Base-by-base conservation (phyloP, 2,113 vertebrate genomes). In the Otis tarda region DNA sequence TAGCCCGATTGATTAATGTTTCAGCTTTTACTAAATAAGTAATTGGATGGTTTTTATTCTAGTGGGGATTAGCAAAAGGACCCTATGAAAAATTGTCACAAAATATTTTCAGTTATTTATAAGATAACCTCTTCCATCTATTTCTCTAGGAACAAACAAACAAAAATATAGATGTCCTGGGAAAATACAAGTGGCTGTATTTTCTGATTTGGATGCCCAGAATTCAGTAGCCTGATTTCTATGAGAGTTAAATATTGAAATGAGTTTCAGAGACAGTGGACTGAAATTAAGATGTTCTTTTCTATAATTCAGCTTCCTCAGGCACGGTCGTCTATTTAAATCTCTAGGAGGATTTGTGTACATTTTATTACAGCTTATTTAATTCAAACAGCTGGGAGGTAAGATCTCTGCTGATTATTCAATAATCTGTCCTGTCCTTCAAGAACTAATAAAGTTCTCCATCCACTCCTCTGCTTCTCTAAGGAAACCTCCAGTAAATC, bases 251-350 rank as follows among this genome's bases (percentile, higher is more conserved):
- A 78, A 47, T 81, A 83, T 63, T 79, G 23, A 95, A 93, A 80
- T n/a, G 6, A 70, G 16, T 73, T 90, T 90, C 77, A 78, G 55
- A 86, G 59, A 69, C 14, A 65, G 49, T 16, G 20, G 24, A 55
- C 49, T 71, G 83, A 92, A 96, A 93, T 83, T 37, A 90, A 92
- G 83, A 70, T 87, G 22, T 84, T 88, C 39, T 83, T 92, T 89
- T 83, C 52, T 78, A 39, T 68, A 91, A 95, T 45, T 55, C 67
- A 80, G 4, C 67, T 93, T 93, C 50, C 74, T 95, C 71, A 70
- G 92, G 43, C 76, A 90, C 25, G 75, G 43, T 71, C 35, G 83
- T 74, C 53, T 82, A 55, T 5, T 53, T 78, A 81, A 78, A 87
- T 87, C 52, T 78, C 60, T 90, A 50, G 6, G 69, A 89, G 63